Evolutionary conservation across 2,888 invertebrate species (phyloP).

Genomic region (Drepanosiphum platanoidis): DNA sequence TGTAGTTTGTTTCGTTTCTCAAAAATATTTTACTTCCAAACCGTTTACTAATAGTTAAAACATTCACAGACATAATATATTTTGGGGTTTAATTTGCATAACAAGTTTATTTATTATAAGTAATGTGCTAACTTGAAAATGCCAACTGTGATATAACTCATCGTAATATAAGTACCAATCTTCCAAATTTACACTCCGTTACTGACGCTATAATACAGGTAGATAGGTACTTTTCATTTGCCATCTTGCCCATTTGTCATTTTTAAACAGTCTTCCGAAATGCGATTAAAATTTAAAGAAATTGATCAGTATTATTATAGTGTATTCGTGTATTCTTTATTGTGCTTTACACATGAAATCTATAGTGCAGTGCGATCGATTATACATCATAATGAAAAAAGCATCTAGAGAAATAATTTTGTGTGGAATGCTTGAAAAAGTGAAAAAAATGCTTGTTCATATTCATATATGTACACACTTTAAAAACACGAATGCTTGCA

Average conservation of each 20-base stretch:
- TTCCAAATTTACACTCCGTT: neutral
- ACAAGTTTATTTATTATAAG: neutral
- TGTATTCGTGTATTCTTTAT: neutral
- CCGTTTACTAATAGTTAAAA: too few species aligned
- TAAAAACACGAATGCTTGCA: too few species aligned
- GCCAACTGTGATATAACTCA: neutral
- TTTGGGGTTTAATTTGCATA: neutral
- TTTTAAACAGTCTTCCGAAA: neutral
- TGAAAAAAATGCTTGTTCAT: too few species aligned
- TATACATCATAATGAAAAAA: too few species aligned
- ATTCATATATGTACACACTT: neutral
- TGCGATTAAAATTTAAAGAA: neutral
- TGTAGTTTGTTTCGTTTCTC: neutral
- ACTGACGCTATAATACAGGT: too few species aligned
- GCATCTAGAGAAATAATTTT: too few species aligned
- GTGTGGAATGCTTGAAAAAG: too few species aligned
- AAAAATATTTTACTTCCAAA: too few species aligned
- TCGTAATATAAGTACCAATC: neutral
- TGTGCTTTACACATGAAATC: too few species aligned
- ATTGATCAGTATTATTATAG: neutral
- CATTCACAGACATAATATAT: neutral
- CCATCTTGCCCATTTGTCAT: neutral
- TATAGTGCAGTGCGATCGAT: too few species aligned
- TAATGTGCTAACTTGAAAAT: neutral
- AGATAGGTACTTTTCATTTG: neutral